phyloP scores from a whole-genome alignment of 2,888 invertebrate genomes.

The Dicranocentrus wangi region DNA sequence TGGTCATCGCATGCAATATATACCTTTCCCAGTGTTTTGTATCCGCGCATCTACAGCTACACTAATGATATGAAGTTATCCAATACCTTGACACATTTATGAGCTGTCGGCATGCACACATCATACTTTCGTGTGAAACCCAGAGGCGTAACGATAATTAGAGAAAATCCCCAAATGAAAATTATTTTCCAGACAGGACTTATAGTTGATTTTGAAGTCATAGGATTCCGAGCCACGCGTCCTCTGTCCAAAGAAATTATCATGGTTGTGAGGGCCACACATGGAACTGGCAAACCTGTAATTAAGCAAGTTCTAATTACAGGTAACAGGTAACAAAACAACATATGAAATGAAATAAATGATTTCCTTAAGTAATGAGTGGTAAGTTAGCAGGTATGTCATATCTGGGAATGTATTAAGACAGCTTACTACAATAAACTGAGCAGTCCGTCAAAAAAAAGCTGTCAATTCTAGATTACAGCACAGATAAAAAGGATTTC shows the following conservation, averaged over 20 bases:
- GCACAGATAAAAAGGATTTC: no score
- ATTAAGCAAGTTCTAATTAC: no score
- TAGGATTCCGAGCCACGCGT: conserved; percentile 64
- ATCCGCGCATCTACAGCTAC: no score
- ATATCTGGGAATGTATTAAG: no score
- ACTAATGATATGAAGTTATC: no score
- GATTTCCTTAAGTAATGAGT: background rate
- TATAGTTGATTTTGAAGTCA: conserved; percentile 27
- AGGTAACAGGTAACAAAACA: background rate
- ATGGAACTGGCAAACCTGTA: conserved; percentile 58
- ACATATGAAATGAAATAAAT: background rate
- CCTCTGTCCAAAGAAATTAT: conserved; percentile 66
- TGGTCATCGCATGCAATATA: no score
- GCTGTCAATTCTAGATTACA: background rate
- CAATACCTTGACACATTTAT: conserved; percentile 67
- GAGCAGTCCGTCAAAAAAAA: no score
- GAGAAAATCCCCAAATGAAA: conserved; percentile 65
- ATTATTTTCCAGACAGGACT: conserved; percentile 62
- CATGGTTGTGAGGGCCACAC: conserved; percentile 66
- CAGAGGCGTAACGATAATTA: conserved; percentile 62
- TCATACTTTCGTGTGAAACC: conserved; percentile 59
- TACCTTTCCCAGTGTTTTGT: no score
- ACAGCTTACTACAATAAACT: no score
- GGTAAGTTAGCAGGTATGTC: background rate
- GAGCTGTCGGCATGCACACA: conserved; percentile 49